Percentiles rank a stretch among this genome's conserved stretches.
Conservation (phyloP, 2,797 vertebrate genomes). For the Poeciliopsis paucimaculata region DNA sequence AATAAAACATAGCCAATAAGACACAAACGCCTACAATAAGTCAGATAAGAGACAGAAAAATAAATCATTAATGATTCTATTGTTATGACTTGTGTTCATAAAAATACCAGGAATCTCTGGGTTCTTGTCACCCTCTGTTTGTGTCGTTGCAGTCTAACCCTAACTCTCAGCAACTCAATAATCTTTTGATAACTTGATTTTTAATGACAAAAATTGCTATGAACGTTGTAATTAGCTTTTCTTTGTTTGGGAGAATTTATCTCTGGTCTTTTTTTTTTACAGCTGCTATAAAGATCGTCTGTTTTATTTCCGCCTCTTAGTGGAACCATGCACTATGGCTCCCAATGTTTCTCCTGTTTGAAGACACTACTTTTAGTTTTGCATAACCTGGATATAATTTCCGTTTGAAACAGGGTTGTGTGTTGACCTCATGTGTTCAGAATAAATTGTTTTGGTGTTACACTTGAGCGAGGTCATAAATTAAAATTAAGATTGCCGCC, state of each 20-base stretch:
- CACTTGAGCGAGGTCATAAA: not conserved
- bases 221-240: not conserved
- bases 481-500: not conserved
- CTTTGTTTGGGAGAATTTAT: not conserved
- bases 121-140: not conserved
- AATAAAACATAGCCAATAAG: too few species aligned
- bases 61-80: not conserved
- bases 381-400: not conserved
- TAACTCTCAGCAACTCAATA: not conserved
- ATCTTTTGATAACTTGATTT: not conserved
- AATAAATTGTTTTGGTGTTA: not conserved
- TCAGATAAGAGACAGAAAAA: not conserved
- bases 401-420: not conserved
- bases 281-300: not conserved
- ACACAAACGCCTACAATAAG: too few species aligned
- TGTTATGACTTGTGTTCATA: not conserved
- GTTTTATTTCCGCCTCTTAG: not conserved
- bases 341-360: not conserved
- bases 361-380: not conserved
- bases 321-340: not conserved
- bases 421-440: not conserved
- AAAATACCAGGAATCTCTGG: not conserved
- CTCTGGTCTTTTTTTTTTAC: not conserved
- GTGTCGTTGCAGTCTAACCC: not conserved
- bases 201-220: not conserved